Percentiles rank a stretch among this genome's conserved stretches.
Evolutionary conservation across 2,888 invertebrate genomes (phyloP).

Genomic region (Tetranychus truncatus): DNA sequence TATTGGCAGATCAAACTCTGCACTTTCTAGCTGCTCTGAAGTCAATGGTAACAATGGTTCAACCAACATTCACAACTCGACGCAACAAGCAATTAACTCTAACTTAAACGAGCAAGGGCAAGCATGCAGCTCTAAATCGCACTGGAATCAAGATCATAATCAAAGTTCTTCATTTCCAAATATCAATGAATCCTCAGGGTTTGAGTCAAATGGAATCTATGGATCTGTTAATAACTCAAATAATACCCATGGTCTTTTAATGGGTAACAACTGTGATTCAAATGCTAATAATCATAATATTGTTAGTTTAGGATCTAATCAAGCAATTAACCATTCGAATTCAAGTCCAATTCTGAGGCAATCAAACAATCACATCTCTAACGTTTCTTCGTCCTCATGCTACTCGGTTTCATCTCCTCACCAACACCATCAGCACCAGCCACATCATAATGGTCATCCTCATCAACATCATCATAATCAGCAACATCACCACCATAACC

Average conservation of each 20-base stretch:
- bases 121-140: not conserved
- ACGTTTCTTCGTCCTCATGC: not conserved
- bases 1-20: not conserved
- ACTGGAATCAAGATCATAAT: not conserved
- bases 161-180: not conserved
- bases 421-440: constrained; percentile 9
- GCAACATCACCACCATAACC: constrained; percentile 1
- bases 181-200: not conserved
- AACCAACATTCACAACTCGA: not conserved
- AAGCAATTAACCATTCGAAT: not conserved
- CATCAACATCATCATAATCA: constrained; percentile 3
- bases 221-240: not conserved
- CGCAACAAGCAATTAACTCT: not conserved
- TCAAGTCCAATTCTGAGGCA: not conserved
- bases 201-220: not conserved
- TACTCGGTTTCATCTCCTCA: not conserved
- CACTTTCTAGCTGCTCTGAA: not conserved
- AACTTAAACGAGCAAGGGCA: not conserved
- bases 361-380: not conserved
- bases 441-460: constrained; percentile 12
- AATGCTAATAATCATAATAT: not conserved
- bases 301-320: not conserved
- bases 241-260: not conserved
- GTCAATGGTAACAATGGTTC: not conserved
- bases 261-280: not conserved